These are phyloP conservation scores for Indicator indicator DNA, from an alignment of 2,113 vertebrate genomes.

Conservation along the genomic window DNA sequence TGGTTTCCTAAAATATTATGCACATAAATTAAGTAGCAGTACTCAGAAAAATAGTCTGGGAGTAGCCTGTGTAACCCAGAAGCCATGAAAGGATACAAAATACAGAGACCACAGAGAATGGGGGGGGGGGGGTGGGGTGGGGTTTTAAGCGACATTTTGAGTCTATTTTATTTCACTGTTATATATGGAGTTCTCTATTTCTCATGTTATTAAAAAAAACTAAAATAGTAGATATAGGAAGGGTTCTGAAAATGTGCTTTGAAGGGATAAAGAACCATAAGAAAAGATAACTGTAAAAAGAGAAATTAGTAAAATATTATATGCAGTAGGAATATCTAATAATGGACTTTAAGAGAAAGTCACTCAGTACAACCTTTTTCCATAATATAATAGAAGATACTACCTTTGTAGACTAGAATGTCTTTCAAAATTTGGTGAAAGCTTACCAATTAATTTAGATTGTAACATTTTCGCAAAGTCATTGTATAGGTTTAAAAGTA, in stretches of 20 bases:
- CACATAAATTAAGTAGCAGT: constrained; percentile 41
- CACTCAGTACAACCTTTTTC: neutral
- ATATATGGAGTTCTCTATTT: neutral
- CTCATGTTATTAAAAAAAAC: neutral
- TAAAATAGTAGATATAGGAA: neutral
- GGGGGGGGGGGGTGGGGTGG: no score
- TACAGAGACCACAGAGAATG: neutral
- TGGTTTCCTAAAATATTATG: constrained; percentile 30
- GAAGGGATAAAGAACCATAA: constrained; percentile 3
- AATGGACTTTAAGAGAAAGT: neutral
- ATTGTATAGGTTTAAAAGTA: neutral
- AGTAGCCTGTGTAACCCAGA: neutral
- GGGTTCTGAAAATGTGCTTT: neutral
- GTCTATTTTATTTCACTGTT: constrained; percentile 15
- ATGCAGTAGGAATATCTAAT: neutral
- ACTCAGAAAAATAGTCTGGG: neutral
- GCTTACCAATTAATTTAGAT: neutral
- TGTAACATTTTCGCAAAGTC: neutral
- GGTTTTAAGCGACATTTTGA: constrained; percentile 1
- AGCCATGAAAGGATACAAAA: constrained; percentile 27
- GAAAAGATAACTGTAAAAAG: neutral
- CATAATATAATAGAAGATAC: neutral
- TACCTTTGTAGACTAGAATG: neutral
- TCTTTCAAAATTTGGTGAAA: neutral
- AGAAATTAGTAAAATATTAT: neutral